Percentiles rank a stretch among this genome's conserved stretches.
These are phyloP conservation scores for Hypomecis atomaria DNA, from an alignment of 2,888 invertebrate species.

Conservation along the genomic window DNA sequence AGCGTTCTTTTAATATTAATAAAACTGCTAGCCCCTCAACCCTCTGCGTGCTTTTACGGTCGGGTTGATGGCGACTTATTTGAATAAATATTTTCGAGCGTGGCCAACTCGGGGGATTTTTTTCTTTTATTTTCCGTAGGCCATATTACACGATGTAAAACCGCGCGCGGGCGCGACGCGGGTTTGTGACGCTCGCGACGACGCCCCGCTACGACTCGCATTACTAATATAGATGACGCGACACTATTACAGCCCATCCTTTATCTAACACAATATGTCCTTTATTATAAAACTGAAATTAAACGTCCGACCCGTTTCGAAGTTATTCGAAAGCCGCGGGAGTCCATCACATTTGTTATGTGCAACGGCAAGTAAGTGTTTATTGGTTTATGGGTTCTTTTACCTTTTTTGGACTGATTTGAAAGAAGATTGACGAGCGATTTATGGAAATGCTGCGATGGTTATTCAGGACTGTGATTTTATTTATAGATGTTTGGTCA, in stretches of 20 bases:
- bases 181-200: constrained; percentile 51
- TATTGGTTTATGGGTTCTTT: constrained; percentile 71
- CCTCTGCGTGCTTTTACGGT: constrained; percentile 80
- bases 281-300: constrained; percentile 80
- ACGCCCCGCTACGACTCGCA: constrained; percentile 74
- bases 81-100: constrained; percentile 81
- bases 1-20: constrained; percentile 84
- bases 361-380: constrained; percentile 68
- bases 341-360: constrained; percentile 71
- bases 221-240: constrained; percentile 79
- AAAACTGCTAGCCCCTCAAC: constrained; percentile 79
- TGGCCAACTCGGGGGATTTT: constrained; percentile 59
- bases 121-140: constrained; percentile 70
- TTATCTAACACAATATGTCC: constrained; percentile 81
- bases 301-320: constrained; percentile 75
- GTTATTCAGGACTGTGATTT: constrained; percentile 43
- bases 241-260: constrained; percentile 81
- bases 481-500: constrained; percentile 32
- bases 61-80: constrained; percentile 81
- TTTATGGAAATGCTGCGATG: constrained; percentile 56
- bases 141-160: constrained; percentile 44
- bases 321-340: constrained; percentile 77
- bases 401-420: constrained; percentile 58
- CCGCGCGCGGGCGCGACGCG: constrained; percentile 35
- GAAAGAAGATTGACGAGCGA: constrained; percentile 63